Evolutionary conservation across 2,888 invertebrate species (phyloP).

Genomic region (Rhagophthalmus giganteus): DNA sequence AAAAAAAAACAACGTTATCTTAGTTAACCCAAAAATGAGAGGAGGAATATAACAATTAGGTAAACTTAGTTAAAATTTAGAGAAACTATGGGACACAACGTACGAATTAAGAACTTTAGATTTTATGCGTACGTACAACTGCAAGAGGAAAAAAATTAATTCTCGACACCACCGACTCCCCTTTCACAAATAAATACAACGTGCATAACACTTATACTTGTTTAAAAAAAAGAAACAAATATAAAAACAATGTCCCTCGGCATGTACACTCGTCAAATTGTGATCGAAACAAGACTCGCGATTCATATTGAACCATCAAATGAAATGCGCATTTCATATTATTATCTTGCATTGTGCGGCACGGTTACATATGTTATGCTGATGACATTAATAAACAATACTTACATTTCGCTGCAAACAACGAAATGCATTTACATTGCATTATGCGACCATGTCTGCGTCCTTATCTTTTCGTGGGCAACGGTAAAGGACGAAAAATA

Average conservation of each 20-base stretch:
- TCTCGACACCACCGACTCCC: too few species aligned
- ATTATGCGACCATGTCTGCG: constrained; percentile 18
- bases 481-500: not conserved
- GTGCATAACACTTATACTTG: not conserved
- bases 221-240: not conserved
- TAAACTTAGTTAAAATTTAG: not conserved
- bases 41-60: too few species aligned
- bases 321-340: too few species aligned
- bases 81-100: not conserved
- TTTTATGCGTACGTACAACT: too few species aligned
- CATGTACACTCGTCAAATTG: too few species aligned
- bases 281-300: too few species aligned
- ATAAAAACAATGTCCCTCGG: not conserved
- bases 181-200: too few species aligned
- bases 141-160: too few species aligned
- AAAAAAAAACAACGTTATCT: too few species aligned
- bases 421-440: constrained; percentile 37
- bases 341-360: constrained; percentile 9
- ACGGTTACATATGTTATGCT: constrained; percentile 40
- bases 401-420: constrained; percentile 35
- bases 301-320: too few species aligned
- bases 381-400: constrained; percentile 42
- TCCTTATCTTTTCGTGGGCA: not conserved
- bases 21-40: too few species aligned
- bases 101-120: too few species aligned